Conservation (phyloP, 2,888 invertebrate genomes). For the Mycalesis mineus region DNA sequence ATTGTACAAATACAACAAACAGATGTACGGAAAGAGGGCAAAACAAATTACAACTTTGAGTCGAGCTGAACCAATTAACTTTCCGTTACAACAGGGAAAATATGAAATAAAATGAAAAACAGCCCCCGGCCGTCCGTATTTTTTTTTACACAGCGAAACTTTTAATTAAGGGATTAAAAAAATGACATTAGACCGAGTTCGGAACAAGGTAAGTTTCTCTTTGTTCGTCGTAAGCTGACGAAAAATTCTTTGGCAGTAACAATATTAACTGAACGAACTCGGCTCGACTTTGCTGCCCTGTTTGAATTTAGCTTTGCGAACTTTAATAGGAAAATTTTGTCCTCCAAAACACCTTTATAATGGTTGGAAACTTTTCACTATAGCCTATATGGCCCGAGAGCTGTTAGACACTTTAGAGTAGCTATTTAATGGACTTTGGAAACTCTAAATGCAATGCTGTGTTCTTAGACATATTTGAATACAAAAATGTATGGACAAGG, state of each 20-base stretch:
- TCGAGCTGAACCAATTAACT: slow-evolving; percentile 75
- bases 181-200: slow-evolving; percentile 73
- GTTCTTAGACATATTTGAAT: too few relatives aligned
- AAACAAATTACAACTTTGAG: slow-evolving; percentile 74
- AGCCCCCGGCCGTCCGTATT: slow-evolving; percentile 52
- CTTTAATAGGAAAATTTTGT: neutral
- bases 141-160: slow-evolving; percentile 64
- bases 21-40: slow-evolving; percentile 60
- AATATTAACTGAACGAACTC: slow-evolving; percentile 40
- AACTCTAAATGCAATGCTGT: too few relatives aligned
- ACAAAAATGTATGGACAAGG: too few relatives aligned
- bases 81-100: slow-evolving; percentile 72
- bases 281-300: neutral
- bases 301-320: neutral
- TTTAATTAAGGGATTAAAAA: slow-evolving; percentile 77
- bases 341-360: neutral
- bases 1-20: slow-evolving; percentile 55
- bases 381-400: too few relatives aligned
- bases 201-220: slow-evolving; percentile 64
- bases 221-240: slow-evolving; percentile 52
- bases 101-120: slow-evolving; percentile 75
- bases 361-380: neutral
- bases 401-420: too few relatives aligned
- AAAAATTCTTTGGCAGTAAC: slow-evolving; percentile 42
- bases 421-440: too few relatives aligned